Percentiles rank a stretch among this genome's conserved stretches.
Evolutionary conservation across 92 coral and sea anemone genomes (phyloP).

Genomic region (Epizoanthus rinbou): DNA sequence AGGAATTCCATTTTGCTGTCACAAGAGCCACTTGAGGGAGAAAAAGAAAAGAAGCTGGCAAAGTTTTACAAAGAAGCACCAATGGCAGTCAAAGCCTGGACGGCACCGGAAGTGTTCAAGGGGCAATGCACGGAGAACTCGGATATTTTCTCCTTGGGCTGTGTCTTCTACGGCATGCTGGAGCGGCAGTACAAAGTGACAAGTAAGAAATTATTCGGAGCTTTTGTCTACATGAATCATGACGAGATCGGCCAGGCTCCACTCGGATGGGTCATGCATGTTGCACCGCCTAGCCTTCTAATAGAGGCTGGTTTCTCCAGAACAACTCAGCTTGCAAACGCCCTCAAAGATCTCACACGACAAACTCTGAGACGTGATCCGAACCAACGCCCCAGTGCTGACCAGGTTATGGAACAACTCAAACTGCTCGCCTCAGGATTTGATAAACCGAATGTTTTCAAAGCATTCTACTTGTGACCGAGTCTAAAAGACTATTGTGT

Average conservation of each 20-base stretch:
- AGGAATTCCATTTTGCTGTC: conserved; percentile 59
- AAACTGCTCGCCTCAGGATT: conserved; percentile 36
- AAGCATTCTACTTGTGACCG: conserved; percentile 33
- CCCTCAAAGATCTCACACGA: conserved; percentile 45
- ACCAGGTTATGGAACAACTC: conserved; percentile 20
- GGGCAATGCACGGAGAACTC: conserved; percentile 65
- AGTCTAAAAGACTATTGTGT: neutral
- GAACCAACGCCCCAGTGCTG: conserved; percentile 60
- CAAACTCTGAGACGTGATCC: conserved; percentile 44
- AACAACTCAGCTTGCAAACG: conserved; percentile 38
- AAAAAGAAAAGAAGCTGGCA: conserved; percentile 13
- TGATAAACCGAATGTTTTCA: conserved; percentile 39
- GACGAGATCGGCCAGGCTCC: conserved; percentile 29
- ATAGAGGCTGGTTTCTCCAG: conserved; percentile 39
- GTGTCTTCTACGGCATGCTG: conserved; percentile 73
- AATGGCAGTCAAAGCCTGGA: conserved; percentile 53
- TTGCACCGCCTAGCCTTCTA: conserved; percentile 42
- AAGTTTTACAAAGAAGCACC: conserved; percentile 55
- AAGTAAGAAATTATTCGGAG: conserved; percentile 75
- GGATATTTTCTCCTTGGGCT: conserved; percentile 86
- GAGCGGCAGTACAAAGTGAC: conserved; percentile 68
- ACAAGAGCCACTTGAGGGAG: conserved; percentile 19
- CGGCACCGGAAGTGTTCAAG: conserved; percentile 76
- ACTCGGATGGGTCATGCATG: conserved; percentile 56
- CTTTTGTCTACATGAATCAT: conserved; percentile 60